A percentile compares a stretch with the other conserved stretches of the same genome.
Conservation (phyloP, 2,113 vertebrate genomes). For the Arothron firmamentum region DNA sequence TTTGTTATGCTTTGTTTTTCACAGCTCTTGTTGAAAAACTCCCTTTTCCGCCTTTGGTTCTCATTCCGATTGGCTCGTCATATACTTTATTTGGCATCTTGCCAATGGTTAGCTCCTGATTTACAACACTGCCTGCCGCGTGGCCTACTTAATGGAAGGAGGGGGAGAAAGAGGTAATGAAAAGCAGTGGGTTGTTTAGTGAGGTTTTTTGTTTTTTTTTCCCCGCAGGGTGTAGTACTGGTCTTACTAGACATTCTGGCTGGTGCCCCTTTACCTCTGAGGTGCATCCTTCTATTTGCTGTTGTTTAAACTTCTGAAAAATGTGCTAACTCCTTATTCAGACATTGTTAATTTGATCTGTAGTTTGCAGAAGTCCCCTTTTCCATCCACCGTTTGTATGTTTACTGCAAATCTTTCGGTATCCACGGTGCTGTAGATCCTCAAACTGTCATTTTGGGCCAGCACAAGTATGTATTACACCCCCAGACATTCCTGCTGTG, state of each 20-base stretch:
- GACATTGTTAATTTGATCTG: not conserved
- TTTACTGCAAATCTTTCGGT: slow-evolving; percentile 32
- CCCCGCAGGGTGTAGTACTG: slow-evolving; percentile 47
- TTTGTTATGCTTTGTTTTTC: slow-evolving; percentile 7
- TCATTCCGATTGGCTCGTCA: slow-evolving; percentile 32
- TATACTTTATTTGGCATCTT: slow-evolving; percentile 19
- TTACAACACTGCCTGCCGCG: slow-evolving; percentile 40
- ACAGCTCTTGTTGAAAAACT: slow-evolving; percentile 29
- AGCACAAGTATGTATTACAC: slow-evolving; percentile 61
- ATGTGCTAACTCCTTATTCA: not conserved
- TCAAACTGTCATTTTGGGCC: slow-evolving; percentile 22
- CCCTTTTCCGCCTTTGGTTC: slow-evolving; percentile 11
- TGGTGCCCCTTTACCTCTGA: not conserved
- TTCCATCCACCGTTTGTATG: not conserved
- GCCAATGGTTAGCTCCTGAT: slow-evolving; percentile 52
- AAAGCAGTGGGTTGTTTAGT: slow-evolving; percentile 60
- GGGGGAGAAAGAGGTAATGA: slow-evolving; percentile 44
- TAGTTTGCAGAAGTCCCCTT: slow-evolving; percentile 3
- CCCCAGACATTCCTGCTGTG: slow-evolving; percentile 37
- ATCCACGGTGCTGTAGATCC: slow-evolving; percentile 32
- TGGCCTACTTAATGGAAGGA: slow-evolving; percentile 39
- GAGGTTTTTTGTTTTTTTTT: not conserved
- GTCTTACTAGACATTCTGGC: slow-evolving; percentile 21
- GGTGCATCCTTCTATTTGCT: slow-evolving; percentile 9
- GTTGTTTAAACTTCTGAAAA: not conserved